These are phyloP conservation scores for Ovis aries DNA, from an alignment of 2,113 vertebrate genomes.

Conservation along the genomic window DNA sequence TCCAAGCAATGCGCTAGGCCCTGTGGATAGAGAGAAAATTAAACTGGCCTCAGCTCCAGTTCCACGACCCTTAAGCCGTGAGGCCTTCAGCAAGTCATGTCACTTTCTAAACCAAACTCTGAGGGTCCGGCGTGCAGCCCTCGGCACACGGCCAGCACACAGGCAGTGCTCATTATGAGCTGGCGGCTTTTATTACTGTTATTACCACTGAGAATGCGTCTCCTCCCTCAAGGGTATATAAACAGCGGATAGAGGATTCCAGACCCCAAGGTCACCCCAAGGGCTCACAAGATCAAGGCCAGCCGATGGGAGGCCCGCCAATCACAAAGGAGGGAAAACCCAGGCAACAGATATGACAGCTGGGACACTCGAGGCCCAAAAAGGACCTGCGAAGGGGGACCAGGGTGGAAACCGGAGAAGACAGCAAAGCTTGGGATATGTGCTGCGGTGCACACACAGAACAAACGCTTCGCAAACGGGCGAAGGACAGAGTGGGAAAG, in stretches of 20 bases:
- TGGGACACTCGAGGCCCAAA: conserved; percentile 13
- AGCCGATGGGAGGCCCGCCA: background rate
- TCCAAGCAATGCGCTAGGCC: background rate
- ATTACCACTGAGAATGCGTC: conserved; percentile 28
- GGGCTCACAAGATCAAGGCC: conserved; percentile 49
- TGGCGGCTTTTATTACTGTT: conserved; percentile 37
- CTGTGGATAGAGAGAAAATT: background rate
- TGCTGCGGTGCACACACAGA: conserved; percentile 48
- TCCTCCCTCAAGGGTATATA: background rate
- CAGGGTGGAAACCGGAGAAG: background rate
- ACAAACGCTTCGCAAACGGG: conserved; percentile 36
- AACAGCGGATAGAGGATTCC: background rate
- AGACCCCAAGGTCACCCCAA: conserved; percentile 33
- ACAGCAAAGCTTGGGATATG: conserved; percentile 40
- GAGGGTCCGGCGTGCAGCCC: background rate
- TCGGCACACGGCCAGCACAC: background rate
- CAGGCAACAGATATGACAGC: conserved; percentile 55
- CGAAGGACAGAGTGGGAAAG: background rate
- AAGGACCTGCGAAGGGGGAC: conserved; percentile 44
- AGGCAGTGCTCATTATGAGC: conserved; percentile 47
- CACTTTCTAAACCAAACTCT: background rate
- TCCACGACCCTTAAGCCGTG: background rate
- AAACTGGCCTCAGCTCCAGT: background rate
- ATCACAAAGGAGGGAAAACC: conserved; percentile 65
- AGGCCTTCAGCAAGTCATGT: background rate